phyloP scores from a whole-genome alignment of 2,797 vertebrate genomes.

The Eutrigla gurnardus region DNA sequence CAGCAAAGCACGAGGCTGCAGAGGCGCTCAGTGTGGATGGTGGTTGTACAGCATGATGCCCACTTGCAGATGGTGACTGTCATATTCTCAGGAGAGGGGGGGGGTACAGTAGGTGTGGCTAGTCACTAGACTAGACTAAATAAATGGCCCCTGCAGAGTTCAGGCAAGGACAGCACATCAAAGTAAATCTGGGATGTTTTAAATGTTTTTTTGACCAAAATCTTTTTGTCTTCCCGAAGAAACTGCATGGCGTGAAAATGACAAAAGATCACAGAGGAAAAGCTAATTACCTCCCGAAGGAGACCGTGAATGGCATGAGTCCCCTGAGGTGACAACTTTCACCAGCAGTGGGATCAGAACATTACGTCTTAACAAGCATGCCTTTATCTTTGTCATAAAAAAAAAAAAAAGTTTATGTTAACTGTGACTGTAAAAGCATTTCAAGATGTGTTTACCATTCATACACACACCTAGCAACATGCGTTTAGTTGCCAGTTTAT shows the following conservation, averaged over 20 bases:
- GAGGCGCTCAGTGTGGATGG: constrained; percentile 3
- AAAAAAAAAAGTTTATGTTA: constrained; percentile 1
- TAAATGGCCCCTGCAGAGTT: constrained; percentile 8
- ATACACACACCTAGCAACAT: neutral
- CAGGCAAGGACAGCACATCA: neutral
- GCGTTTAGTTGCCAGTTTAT: constrained; percentile 9
- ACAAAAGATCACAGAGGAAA: constrained; percentile 29
- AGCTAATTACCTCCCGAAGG: constrained; percentile 38
- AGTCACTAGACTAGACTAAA: neutral
- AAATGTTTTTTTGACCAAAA: neutral
- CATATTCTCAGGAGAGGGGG: constrained; percentile 3
- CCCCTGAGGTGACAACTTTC: constrained; percentile 24
- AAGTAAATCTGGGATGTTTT: neutral
- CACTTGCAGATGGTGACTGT: neutral
- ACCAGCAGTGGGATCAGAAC: constrained; percentile 34
- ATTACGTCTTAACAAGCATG: neutral
- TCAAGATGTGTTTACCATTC: neutral
- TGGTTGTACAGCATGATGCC: neutral
- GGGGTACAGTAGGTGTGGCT: constrained; percentile 16
- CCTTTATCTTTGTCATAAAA: neutral
- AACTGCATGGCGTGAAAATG: constrained; percentile 7
- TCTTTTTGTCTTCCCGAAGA: neutral
- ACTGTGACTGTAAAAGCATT: constrained; percentile 1
- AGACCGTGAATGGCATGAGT: constrained; percentile 36
- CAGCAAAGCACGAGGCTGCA: constrained; percentile 6